Conservation (phyloP, 2,113 vertebrate genomes). For the Ranitomeya imitator region DNA sequence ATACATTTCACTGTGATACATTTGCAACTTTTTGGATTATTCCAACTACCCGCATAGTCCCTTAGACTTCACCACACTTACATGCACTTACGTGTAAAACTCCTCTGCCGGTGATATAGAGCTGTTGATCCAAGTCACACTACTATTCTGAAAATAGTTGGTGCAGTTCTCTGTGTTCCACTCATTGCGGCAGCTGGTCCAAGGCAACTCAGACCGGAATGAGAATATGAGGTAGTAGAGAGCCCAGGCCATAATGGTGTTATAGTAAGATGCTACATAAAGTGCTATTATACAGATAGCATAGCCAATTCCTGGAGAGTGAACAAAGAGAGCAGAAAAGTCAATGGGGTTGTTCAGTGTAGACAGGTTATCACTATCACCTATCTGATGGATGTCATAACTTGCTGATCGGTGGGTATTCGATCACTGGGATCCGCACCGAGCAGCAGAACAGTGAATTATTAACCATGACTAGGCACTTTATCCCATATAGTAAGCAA, state of each 20-base stretch:
- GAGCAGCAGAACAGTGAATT: too few relatives aligned
- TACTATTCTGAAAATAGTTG: constrained; percentile 86
- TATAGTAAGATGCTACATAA: constrained; percentile 97
- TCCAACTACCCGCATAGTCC: background rate
- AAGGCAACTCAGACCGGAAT: constrained; percentile 85
- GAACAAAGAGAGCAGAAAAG: constrained; percentile 29
- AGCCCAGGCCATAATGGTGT: constrained; percentile 99
- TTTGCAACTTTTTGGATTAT: background rate
- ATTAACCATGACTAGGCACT: too few relatives aligned
- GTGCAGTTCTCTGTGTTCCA: constrained; percentile 96
- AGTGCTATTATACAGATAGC: constrained; percentile 95
- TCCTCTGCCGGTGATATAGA: constrained; percentile 94
- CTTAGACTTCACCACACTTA: constrained; percentile 69
- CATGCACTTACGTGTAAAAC: constrained; percentile 97
- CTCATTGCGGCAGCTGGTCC: constrained; percentile 87
- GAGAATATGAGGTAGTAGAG: constrained; percentile 96
- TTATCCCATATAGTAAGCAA: too few relatives aligned
- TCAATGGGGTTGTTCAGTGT: background rate
- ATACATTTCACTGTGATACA: constrained; percentile 13
- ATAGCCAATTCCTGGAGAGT: constrained; percentile 86
- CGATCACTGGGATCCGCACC: too few relatives aligned
- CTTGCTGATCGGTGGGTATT: too few relatives aligned
- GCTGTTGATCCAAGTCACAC: constrained; percentile 82
- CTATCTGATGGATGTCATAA: too few relatives aligned
- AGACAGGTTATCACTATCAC: too few relatives aligned